Evolutionary conservation across 2,888 invertebrate species (phyloP), one percentile per base, ranked within the genome.

Genomic region (Adela reaumurella): DNA sequence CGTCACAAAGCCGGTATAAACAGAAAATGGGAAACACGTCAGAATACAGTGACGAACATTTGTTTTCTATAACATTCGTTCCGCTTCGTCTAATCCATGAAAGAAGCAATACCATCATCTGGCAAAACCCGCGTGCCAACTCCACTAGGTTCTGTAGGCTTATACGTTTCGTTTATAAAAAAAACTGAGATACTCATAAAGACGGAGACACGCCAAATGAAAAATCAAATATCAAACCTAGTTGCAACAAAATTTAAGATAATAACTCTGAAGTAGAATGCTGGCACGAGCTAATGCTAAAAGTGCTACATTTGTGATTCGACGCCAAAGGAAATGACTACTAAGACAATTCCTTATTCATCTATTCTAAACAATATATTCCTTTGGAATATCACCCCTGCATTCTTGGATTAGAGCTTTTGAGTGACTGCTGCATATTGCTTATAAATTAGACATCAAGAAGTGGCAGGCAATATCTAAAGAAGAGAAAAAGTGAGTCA

Each of bases 321-420:
- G 42, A 58, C 51, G n/a, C 53, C 56, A 14, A 57, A 46, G 43
- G 53, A 57, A 45, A 55, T 57, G 51, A 57, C 49, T 44, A 47
- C 56, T 18, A 41, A 47, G 51, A 45, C 49, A 54, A 46, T 50
- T 51, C 49, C 19, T 51, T 41, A 50, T 45, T 51, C 41, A 47
- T 43, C 49, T 52, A 28, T 49, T 51, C 19, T 52, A 47, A 43
- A 49, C 52, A n/a, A 51, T 53, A 43, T 53, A 53, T 19, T 24
- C 48, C 49, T 56, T 53, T 35, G 56, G 57, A 11, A 41, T 59
- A 14, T 58, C 56, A 2, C 47, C 53, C 19, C 49, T 59, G 35
- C 58, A 58, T 56, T 52, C 47, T 19, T 57, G 55, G 56, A 57
- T 60, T 41, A 52, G 58, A 17, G 52, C 52, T 16, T 57, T 59